Base-by-base conservation (phyloP, 2,888 invertebrate species). In the Lithophane ornitopus region DNA sequence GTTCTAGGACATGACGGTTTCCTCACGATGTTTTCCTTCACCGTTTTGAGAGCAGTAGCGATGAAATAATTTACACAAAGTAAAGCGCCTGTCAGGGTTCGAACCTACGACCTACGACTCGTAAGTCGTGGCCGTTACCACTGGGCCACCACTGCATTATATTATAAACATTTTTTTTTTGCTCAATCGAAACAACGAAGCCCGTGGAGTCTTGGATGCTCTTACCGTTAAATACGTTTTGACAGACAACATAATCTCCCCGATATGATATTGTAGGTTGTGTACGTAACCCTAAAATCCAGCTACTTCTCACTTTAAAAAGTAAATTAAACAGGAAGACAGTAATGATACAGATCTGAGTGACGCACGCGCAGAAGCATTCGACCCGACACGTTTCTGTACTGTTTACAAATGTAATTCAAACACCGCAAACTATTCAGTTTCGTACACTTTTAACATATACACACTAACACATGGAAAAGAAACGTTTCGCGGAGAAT, bases 331-430 rank as follows among this genome's bases (percentile, higher is more conserved):
- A 69, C 84, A 84, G 80, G 81, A 83, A 70, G 67, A 79, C 22
- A 71, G 67, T 59, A 82, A 56, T 65, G 79, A 70, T 81, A 82
- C 54, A 72, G 65, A 63, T 80, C 82, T 54, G 56, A 82, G 67
- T 82, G 82, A 84, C 82, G 82, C 82, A 82, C 70, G 63, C 66
- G 61, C 67, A 44, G 41, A 73, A 81, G 62, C 75, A 74, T 84
- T 85, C 70, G 41, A 62, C 41, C 58, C 58, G 54, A 52, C 74
- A 77, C 77, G 81, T 74, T 83, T 52, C 70, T 39, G n/a, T 34
- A 56, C 54, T 87, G 87, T 86, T 86, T 86, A 82, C 80, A 75
- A 76, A 81, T 82, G 56, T 80, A 82, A 87, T 81, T 79, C 74
- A 76, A 82, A 82, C 77, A 76, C 62, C 74, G 59, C 70, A 54